Percentiles rank a stretch among this genome's conserved stretches.
Conservation (phyloP, 2,113 vertebrate genomes). For the Alethe diademata region DNA sequence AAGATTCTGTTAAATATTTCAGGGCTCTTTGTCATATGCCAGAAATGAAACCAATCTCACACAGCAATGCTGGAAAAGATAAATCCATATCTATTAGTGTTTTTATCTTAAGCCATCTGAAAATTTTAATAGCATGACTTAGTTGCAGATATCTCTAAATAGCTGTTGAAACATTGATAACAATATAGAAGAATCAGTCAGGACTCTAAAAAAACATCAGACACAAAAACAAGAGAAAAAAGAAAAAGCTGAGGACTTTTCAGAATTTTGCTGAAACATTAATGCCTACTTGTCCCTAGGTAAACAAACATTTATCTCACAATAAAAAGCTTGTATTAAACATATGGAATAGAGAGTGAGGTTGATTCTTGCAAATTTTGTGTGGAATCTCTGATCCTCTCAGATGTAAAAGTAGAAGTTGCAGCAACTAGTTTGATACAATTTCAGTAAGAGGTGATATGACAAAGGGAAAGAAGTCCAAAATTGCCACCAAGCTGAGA, state of each 20-base stretch:
- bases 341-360: neutral
- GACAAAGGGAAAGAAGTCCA: neutral
- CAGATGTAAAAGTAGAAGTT: neutral
- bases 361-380: neutral
- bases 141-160: neutral
- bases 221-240: neutral
- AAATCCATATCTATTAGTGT: neutral
- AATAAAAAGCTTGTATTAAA: neutral
- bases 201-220: neutral
- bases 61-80: neutral
- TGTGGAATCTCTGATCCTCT: neutral
- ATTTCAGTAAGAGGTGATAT: neutral
- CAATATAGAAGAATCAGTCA: neutral
- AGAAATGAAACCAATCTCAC: neutral
- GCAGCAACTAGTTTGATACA: neutral
- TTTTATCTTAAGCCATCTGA: neutral
- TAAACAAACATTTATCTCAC: neutral
- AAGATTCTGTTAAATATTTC: neutral
- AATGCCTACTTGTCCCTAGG: neutral
- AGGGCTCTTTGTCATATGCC: accelerated
- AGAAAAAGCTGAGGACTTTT: neutral
- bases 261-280: neutral
- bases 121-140: neutral
- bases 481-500: neutral
- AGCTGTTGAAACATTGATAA: neutral